These are phyloP conservation scores for Channa maculata DNA, from an alignment of 2,113 vertebrate genomes.

Conservation along the genomic window DNA sequence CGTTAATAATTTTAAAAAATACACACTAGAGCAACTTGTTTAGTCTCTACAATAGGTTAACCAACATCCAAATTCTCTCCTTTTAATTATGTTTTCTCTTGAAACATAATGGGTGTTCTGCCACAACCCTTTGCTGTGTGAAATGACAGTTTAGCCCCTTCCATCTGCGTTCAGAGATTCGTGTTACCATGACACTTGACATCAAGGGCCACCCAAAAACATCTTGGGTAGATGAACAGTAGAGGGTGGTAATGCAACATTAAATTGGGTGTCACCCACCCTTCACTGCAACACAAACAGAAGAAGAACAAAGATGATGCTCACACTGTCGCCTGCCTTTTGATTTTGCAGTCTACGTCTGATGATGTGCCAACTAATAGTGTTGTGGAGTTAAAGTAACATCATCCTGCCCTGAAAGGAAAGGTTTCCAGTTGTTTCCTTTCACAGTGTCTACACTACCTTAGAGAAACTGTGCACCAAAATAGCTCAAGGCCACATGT, in stretches of 20 bases:
- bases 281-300: conserved; percentile 1
- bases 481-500: not conserved
- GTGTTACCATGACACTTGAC: conserved; percentile 44
- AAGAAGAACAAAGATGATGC: not conserved
- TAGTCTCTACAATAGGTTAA: not conserved
- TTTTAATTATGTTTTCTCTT: conserved; percentile 39
- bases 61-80: not conserved
- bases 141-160: conserved; percentile 25
- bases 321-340: too few species aligned
- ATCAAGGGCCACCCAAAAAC: conserved; percentile 46
- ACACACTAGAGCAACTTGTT: not conserved
- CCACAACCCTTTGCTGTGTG: conserved; percentile 23
- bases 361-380: too few species aligned
- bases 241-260: conserved; percentile 75
- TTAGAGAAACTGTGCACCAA: not conserved
- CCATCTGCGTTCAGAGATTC: not conserved
- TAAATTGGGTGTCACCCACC: conserved; percentile 28
- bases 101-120: conserved; percentile 14
- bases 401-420: too few species aligned
- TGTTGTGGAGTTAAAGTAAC: too few species aligned
- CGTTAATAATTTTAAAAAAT: not conserved
- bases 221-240: conserved; percentile 65
- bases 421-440: not conserved
- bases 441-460: not conserved
- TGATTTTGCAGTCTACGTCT: too few species aligned